These are phyloP conservation scores for Diarsia mendica DNA, from an alignment of 2,888 invertebrate species.

Conservation along the genomic window DNA sequence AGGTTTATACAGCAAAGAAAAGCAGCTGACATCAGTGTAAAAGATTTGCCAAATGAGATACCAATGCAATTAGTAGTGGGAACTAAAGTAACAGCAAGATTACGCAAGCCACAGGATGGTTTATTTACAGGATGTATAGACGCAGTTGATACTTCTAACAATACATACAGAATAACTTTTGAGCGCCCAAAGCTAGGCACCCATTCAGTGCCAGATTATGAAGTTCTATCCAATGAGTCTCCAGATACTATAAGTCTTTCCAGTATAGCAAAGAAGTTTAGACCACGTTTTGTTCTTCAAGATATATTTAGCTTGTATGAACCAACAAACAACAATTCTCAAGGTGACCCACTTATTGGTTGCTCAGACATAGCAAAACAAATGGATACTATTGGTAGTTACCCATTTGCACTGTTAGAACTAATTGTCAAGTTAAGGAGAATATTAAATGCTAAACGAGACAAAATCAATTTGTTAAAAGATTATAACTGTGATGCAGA, in stretches of 20 bases:
- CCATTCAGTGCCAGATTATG: slow-evolving; percentile 98
- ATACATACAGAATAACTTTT: slow-evolving; percentile 98
- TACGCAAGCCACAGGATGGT: slow-evolving; percentile 98
- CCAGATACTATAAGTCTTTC: slow-evolving; percentile 97
- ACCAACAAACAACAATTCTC: slow-evolving; percentile 82
- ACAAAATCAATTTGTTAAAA: slow-evolving; percentile 94
- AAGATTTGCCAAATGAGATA: slow-evolving; percentile 98
- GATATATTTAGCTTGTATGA: slow-evolving; percentile 88
- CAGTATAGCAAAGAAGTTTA: slow-evolving; percentile 95
- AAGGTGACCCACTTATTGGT: slow-evolving; percentile 93
- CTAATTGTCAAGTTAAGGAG: slow-evolving; percentile 96
- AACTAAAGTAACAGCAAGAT: slow-evolving; percentile 97
- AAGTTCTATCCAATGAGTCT: slow-evolving; percentile 97
- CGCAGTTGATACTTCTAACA: slow-evolving; percentile 98
- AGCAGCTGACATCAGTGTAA: slow-evolving; percentile 93
- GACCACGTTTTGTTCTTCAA: slow-evolving; percentile 92
- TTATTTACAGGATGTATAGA: slow-evolving; percentile 98
- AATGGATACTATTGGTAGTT: slow-evolving; percentile 93
- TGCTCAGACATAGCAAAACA: slow-evolving; percentile 85
- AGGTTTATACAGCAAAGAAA: slow-evolving; percentile 98
- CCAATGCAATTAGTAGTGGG: slow-evolving; percentile 98
- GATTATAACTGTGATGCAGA: slow-evolving; percentile 98
- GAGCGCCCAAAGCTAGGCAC: slow-evolving; percentile 97
- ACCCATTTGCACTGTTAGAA: slow-evolving; percentile 95
- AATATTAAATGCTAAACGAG: slow-evolving; percentile 95